phyloP scores from a whole-genome alignment of 1,140 invertebrate species.

The Sarcophaga bullata region DNA sequence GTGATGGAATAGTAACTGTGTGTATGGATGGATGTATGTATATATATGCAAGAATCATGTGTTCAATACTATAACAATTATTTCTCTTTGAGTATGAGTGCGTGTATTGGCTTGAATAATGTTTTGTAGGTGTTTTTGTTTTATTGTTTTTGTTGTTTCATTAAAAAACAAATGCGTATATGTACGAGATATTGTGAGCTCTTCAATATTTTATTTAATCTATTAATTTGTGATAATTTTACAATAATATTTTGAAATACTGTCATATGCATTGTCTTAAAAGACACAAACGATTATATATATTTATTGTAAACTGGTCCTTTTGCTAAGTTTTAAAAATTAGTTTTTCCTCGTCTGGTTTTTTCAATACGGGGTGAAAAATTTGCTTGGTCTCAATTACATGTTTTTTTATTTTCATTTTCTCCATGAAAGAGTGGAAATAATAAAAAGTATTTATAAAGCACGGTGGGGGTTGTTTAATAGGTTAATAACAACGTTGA shows the following conservation, averaged over 20 bases:
- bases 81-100: not conserved
- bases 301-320: no score
- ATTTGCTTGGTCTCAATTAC: no score
- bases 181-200: not conserved
- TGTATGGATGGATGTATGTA: no score
- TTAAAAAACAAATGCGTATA: not conserved
- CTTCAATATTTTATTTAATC: not conserved
- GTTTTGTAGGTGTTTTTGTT: slow-evolving; percentile 3
- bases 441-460: not conserved
- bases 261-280: not conserved
- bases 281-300: not conserved
- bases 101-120: not conserved
- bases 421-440: no score
- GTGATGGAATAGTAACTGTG: not conserved
- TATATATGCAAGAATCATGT: no score
- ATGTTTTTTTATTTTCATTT: no score
- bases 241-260: not conserved
- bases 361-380: no score
- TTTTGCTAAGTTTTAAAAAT: no score
- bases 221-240: not conserved
- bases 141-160: not conserved
- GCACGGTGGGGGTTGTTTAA: slow-evolving; percentile 8
- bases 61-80: not conserved
- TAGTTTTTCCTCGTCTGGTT: no score
- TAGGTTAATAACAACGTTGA: no score